Evolutionary conservation across 1,140 invertebrate genomes (phyloP).

Genomic region (Venturia canescens): DNA sequence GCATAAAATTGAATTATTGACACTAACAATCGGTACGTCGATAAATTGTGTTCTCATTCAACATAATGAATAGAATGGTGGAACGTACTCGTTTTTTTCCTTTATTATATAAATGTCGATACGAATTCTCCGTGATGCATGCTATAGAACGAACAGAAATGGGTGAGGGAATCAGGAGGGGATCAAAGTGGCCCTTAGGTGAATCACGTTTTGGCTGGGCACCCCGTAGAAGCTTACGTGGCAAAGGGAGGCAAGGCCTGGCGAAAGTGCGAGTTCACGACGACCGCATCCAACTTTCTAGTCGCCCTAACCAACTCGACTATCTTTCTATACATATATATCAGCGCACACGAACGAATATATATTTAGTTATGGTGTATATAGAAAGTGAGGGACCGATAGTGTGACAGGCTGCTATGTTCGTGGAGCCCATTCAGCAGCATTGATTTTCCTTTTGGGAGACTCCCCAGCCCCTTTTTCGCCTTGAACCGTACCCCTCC

Average conservation of each 20-base stretch:
- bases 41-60: not conserved
- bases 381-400: slow-evolving; percentile 37
- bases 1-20: too few relatives aligned
- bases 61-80: not conserved
- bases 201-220: slow-evolving; percentile 42
- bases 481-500: slow-evolving; percentile 21
- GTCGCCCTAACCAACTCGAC: slow-evolving; percentile 37
- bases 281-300: slow-evolving; percentile 36
- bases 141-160: slow-evolving; percentile 50
- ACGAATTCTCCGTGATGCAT: not conserved
- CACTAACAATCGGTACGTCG: not conserved
- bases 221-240: slow-evolving; percentile 44
- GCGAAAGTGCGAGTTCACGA: slow-evolving; percentile 35
- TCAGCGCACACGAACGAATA: not conserved
- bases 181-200: slow-evolving; percentile 43
- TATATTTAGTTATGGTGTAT: slow-evolving; percentile 28
- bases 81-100: not conserved
- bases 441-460: slow-evolving; percentile 53
- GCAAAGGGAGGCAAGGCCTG: slow-evolving; percentile 35
- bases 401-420: slow-evolving; percentile 52
- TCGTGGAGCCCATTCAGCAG: slow-evolving; percentile 50
- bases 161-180: slow-evolving; percentile 15
- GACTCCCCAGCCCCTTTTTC: slow-evolving; percentile 35
- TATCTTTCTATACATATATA: not conserved
- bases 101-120: not conserved